Percentiles rank a stretch among this genome's conserved stretches.
phyloP scores from a whole-genome alignment of 2,888 invertebrate species.

The Cosmia pyralina region DNA sequence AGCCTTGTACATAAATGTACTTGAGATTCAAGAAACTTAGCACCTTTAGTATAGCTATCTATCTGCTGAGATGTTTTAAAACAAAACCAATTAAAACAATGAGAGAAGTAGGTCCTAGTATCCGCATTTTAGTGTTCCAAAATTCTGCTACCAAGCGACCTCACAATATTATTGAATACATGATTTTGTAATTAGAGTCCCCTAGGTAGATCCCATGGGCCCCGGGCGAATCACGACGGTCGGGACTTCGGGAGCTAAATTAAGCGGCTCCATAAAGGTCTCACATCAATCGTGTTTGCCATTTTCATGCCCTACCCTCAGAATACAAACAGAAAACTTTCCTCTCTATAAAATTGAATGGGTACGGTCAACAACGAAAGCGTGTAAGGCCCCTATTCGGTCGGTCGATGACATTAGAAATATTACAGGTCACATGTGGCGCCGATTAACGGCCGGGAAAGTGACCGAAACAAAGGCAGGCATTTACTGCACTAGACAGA shows the following conservation, averaged over 20 bases:
- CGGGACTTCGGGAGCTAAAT: constrained; percentile 30
- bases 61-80: neutral
- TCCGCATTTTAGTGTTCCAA: constrained; percentile 1
- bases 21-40: constrained; percentile 7
- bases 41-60: neutral
- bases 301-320: constrained; percentile 39
- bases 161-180: constrained; percentile 21
- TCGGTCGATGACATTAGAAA: constrained; percentile 52
- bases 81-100: neutral
- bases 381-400: constrained; percentile 46
- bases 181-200: constrained; percentile 33
- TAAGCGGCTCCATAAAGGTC: constrained; percentile 25
- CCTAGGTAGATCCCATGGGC: constrained; percentile 31
- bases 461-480: constrained; percentile 42
- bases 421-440: constrained; percentile 54
- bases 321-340: constrained; percentile 42
- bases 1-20: constrained; percentile 38
- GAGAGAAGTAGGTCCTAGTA: neutral
- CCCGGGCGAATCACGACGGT: constrained; percentile 13
- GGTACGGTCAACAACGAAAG: constrained; percentile 32
- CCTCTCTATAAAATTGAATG: constrained; percentile 36
- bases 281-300: constrained; percentile 26
- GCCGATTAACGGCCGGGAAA: constrained; percentile 48
- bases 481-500: constrained; percentile 15
- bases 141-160: constrained; percentile 2